phyloP scores from a whole-genome alignment of 1,140 invertebrate genomes.

The Apocrypta bakeri region DNA sequence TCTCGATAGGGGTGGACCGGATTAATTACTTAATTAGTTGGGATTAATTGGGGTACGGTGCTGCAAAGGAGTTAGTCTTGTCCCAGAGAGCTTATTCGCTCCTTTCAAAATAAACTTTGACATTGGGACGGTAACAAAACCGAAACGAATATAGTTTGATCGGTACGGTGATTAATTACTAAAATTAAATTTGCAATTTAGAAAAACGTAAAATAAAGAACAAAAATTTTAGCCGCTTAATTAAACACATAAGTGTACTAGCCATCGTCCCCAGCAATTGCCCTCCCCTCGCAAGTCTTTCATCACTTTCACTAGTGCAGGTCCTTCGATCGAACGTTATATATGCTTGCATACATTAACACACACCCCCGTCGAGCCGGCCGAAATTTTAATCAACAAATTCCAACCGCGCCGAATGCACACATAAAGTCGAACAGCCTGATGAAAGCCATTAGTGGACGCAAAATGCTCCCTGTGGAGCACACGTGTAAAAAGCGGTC shows the following conservation, averaged over 20 bases:
- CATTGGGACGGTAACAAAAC: too few species aligned
- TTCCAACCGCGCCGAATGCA: slow-evolving; percentile 18
- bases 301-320: neutral
- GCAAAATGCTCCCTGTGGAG: slow-evolving; percentile 14
- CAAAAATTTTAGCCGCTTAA: neutral
- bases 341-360: neutral
- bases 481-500: slow-evolving; percentile 2
- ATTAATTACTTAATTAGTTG: neutral
- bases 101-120: neutral
- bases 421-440: slow-evolving; percentile 5
- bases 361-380: neutral
- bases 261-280: neutral
- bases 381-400: slow-evolving; percentile 50
- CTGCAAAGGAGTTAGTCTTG: neutral
- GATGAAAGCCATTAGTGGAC: slow-evolving; percentile 12
- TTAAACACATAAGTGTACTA: neutral
- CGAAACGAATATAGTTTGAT: too few species aligned
- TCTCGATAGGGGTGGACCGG: neutral
- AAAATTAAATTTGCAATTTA: neutral
- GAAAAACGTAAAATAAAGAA: neutral
- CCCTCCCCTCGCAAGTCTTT: neutral
- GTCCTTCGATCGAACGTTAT: slow-evolving; percentile 7
- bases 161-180: neutral
- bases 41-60: neutral
- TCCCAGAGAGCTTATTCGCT: neutral